Evolutionary conservation across 2,888 invertebrate genomes (phyloP).

Genomic region (Geotrupes spiniger): DNA sequence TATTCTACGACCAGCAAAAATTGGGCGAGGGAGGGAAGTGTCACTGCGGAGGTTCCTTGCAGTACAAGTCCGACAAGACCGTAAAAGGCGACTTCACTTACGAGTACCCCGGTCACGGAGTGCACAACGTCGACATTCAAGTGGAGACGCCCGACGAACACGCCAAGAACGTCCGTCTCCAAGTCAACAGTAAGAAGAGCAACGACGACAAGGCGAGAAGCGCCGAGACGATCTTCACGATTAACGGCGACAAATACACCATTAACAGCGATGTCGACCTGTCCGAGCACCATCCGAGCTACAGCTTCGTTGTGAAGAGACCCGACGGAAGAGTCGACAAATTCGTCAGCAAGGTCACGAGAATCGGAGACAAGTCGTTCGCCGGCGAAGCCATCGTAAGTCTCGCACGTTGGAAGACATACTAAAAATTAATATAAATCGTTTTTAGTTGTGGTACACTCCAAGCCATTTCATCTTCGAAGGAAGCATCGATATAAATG

Average conservation of each 20-base stretch:
- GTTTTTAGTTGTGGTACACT: not conserved
- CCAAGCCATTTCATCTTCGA: slow-evolving; percentile 54
- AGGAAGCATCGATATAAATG: slow-evolving; percentile 54
- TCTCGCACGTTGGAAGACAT: too few relatives aligned
- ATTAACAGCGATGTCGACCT: slow-evolving; percentile 55
- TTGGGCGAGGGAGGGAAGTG: slow-evolving; percentile 32
- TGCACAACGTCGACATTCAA: slow-evolving; percentile 49
- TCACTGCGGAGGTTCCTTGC: slow-evolving; percentile 35
- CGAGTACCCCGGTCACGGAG: slow-evolving; percentile 42
- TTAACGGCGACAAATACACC: slow-evolving; percentile 60
- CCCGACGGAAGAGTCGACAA: slow-evolving; percentile 52
- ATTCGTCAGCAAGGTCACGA: slow-evolving; percentile 48
- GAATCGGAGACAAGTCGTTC: slow-evolving; percentile 58
- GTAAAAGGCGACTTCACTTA: slow-evolving; percentile 46
- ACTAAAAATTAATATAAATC: too few relatives aligned
- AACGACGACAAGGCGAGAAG: slow-evolving; percentile 38
- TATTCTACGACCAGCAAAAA: slow-evolving; percentile 37
- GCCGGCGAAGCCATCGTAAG: slow-evolving; percentile 54
- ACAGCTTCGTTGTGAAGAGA: slow-evolving; percentile 56
- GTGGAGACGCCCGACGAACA: slow-evolving; percentile 52
- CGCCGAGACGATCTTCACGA: slow-evolving; percentile 51
- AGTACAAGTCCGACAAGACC: slow-evolving; percentile 45
- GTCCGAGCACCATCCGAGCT: slow-evolving; percentile 55
- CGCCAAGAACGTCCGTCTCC: slow-evolving; percentile 53
- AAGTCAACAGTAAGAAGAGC: slow-evolving; percentile 49